Evolutionary conservation across 2,888 invertebrate genomes (phyloP).

Genomic region (Adelphocoris suturalis): DNA sequence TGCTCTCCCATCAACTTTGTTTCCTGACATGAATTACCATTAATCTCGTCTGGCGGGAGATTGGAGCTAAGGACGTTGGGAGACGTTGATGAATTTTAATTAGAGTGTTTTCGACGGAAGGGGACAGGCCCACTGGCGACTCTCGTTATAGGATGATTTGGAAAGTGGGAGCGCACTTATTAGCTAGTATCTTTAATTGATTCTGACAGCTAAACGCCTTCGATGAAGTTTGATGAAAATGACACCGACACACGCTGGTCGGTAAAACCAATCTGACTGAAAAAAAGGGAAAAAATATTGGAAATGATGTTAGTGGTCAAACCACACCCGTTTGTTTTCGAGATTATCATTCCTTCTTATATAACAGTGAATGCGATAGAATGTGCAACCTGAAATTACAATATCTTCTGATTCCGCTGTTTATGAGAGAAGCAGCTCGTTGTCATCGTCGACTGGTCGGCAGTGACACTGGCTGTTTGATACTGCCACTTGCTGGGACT

Average conservation of each 20-base stretch:
- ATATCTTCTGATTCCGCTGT: too few relatives aligned
- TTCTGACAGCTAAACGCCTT: slow-evolving; percentile 32
- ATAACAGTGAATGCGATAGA: too few relatives aligned
- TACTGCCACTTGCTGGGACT: too few relatives aligned
- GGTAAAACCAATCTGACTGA: too few relatives aligned
- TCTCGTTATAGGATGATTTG: slow-evolving; percentile 38
- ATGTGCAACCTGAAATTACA: too few relatives aligned
- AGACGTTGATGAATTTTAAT: slow-evolving; percentile 67
- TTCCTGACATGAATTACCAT: slow-evolving; percentile 60
- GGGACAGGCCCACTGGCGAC: slow-evolving; percentile 31
- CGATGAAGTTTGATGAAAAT: background rate
- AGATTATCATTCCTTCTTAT: too few relatives aligned
- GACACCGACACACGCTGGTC: background rate
- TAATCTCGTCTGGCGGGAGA: slow-evolving; percentile 55
- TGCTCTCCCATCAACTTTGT: slow-evolving; percentile 34
- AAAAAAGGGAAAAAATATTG: too few relatives aligned
- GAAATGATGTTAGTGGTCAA: too few relatives aligned
- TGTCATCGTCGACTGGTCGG: too few relatives aligned
- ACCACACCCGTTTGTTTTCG: too few relatives aligned
- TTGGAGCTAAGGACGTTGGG: slow-evolving; percentile 21
- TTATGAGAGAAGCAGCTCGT: too few relatives aligned
- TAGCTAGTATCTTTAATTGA: slow-evolving; percentile 41
- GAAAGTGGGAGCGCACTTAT: slow-evolving; percentile 1
- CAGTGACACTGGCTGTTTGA: too few relatives aligned
- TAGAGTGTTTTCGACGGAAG: slow-evolving; percentile 11